Evolutionary conservation across 2,113 vertebrate species (phyloP), one percentile per base, ranked within the genome.

Genomic region (Onychostoma macrolepis): DNA sequence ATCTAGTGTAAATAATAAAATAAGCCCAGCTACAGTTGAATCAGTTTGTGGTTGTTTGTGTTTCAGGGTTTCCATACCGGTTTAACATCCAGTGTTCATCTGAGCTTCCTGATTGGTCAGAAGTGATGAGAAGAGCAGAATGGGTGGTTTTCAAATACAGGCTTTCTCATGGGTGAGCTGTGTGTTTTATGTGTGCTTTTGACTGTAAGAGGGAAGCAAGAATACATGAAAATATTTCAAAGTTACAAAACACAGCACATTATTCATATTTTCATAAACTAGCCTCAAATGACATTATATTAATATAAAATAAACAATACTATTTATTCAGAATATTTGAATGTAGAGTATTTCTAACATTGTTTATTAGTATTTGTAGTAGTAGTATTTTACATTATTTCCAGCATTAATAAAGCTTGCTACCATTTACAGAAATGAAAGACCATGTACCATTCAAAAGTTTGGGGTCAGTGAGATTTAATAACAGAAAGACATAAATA

Each of bases 111-210:
- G 94, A 93, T 88, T 99, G 98, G 98, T 95, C 95, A 19, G 94
- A 97, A 89, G 93, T 97, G 53, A 94, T 97, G 94, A 97, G 96
- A 90, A 97, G 98, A 93, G 96, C 96, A 43, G 95, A 96, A 89
- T 99, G 98, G 98, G 97, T 99, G 90, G 96, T 99, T 89, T 94
- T 96, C 87, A 99, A 98, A 90, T 99, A 99, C 92, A 93, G 94
- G 28, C 94, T 95, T 17, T 94, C 96, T 85, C 95, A 92, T 10
- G 97, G 97, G 98, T 99, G 91, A 91, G 83, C 28, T 69, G 43
- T 10, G 1, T 67, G 24, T 81, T 81, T 43, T n/a, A 33, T 69
- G 19, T 30, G 19, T 30, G 65, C 33, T 6, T 69, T 33, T 69
- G 65, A 30, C 28, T 71, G 28, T 15, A 69, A 36, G 15, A 69